Evolutionary conservation across 2,113 vertebrate species (phyloP).

Genomic region (Sander lucioperca): DNA sequence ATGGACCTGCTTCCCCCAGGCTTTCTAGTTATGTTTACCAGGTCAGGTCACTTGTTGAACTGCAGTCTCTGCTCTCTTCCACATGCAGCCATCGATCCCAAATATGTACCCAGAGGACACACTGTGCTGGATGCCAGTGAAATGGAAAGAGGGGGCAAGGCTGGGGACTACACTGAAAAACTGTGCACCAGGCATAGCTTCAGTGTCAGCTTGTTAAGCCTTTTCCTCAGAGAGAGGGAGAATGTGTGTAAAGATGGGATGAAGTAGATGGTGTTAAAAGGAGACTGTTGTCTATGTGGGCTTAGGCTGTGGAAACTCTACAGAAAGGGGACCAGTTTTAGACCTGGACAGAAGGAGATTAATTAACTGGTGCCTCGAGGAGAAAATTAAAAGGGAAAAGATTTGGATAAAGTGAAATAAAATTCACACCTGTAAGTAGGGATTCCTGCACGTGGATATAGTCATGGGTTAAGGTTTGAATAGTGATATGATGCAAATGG

Average conservation of each 20-base stretch:
- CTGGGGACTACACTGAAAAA: slow-evolving; percentile 10
- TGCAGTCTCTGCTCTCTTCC: slow-evolving; percentile 4
- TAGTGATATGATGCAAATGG: neutral
- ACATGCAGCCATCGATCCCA: slow-evolving; percentile 49
- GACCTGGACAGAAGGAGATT: slow-evolving; percentile 35
- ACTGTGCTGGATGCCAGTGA: slow-evolving; percentile 17
- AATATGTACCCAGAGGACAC: slow-evolving; percentile 39
- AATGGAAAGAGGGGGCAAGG: slow-evolving; percentile 26
- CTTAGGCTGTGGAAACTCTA: slow-evolving; percentile 8
- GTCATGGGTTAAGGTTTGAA: neutral
- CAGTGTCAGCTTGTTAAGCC: slow-evolving; percentile 21
- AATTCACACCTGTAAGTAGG: neutral
- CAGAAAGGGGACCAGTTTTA: slow-evolving; percentile 27
- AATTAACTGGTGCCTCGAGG: slow-evolving; percentile 15
- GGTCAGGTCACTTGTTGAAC: slow-evolving; percentile 40
- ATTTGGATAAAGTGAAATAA: slow-evolving; percentile 23
- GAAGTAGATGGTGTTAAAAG: slow-evolving; percentile 17
- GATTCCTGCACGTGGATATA: neutral
- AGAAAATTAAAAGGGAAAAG: slow-evolving; percentile 27
- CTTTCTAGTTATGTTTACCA: slow-evolving; percentile 20
- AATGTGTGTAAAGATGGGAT: slow-evolving; percentile 11
- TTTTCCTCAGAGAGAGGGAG: neutral
- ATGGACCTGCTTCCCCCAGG: slow-evolving; percentile 11
- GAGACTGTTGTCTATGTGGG: slow-evolving; percentile 24
- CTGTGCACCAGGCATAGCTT: slow-evolving; percentile 7